Conservation (phyloP, 2,113 vertebrate species). For the Raja brachyura region DNA sequence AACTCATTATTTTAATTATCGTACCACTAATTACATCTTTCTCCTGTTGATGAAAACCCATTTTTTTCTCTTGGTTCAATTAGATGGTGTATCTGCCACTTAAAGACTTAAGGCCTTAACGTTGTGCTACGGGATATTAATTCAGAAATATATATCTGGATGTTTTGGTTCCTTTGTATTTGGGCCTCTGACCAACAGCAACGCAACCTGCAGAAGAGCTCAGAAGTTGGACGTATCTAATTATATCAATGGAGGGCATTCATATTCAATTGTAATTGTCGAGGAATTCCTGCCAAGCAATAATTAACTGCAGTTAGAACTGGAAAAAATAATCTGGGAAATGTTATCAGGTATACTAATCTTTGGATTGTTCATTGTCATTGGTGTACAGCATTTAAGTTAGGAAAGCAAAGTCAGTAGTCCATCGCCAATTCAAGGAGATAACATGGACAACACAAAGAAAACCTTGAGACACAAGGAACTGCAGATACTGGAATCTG, state of each 20-base stretch:
- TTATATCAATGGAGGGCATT: background rate
- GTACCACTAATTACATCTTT: background rate
- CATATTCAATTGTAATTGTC: background rate
- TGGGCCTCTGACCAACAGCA: background rate
- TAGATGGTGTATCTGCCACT: background rate
- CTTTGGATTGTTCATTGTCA: background rate
- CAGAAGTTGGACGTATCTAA: background rate
- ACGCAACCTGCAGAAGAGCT: background rate
- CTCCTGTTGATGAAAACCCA: background rate
- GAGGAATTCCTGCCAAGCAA: background rate
- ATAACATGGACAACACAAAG: background rate
- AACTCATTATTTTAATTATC: conserved; percentile 14
- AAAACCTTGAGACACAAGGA: too few relatives aligned
- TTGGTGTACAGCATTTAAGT: background rate
- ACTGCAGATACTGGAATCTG: too few relatives aligned
- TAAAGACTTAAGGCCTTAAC: background rate
- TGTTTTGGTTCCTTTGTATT: background rate
- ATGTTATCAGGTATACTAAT: background rate
- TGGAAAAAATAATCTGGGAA: background rate
- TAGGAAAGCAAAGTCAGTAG: background rate
- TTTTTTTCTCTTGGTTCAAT: background rate
- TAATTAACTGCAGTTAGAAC: background rate
- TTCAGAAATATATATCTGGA: background rate
- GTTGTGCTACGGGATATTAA: background rate
- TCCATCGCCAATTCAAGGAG: background rate